Evolutionary conservation across 2,888 invertebrate genomes (phyloP).

Genomic region (Ametastegia equiseti): DNA sequence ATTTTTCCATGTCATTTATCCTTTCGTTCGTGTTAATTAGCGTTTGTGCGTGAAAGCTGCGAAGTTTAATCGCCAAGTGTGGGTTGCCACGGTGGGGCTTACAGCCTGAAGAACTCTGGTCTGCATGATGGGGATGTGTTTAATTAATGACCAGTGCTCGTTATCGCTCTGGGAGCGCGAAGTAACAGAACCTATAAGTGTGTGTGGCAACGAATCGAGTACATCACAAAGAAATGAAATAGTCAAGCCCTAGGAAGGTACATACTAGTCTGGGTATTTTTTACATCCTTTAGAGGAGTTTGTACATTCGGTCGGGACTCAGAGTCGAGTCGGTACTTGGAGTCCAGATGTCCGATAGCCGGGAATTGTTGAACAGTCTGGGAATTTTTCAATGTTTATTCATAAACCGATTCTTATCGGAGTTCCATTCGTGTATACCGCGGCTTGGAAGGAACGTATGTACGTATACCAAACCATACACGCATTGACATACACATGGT

Average conservation of each 20-base stretch:
- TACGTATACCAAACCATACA: not conserved
- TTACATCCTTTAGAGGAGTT: not conserved
- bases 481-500: not conserved
- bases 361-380: conserved; percentile 42
- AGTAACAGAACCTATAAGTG: not conserved
- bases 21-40: too few relatives aligned
- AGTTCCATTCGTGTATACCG: not conserved
- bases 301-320: not conserved
- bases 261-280: not conserved
- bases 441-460: not conserved
- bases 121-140: too few relatives aligned
- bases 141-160: not conserved
- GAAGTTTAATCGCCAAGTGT: too few relatives aligned
- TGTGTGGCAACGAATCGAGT: not conserved
- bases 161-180: not conserved
- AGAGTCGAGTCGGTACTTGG: not conserved
- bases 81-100: too few relatives aligned
- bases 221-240: not conserved
- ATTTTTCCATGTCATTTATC: too few relatives aligned
- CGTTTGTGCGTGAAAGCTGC: too few relatives aligned
- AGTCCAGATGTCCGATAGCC: conserved; percentile 29
- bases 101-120: too few relatives aligned
- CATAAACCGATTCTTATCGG: conserved; percentile 44
- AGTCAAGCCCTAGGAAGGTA: not conserved
- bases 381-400: conserved; percentile 47